These are phyloP conservation scores for Aphodius granarius DNA, from an alignment of 2,888 invertebrate genomes.

Conservation along the genomic window DNA sequence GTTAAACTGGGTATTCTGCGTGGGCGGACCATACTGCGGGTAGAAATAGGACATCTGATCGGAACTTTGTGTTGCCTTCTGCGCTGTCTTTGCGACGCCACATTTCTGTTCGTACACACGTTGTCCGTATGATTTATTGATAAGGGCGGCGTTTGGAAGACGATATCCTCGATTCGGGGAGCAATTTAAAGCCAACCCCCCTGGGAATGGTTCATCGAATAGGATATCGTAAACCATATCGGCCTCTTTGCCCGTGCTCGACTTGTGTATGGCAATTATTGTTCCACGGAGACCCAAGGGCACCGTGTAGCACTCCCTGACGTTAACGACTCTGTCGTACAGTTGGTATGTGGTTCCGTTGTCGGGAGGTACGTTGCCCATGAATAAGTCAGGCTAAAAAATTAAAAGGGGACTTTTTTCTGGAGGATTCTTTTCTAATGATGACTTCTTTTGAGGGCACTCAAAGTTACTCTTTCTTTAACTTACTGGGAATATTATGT, in stretches of 20 bases:
- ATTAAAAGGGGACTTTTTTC: conserved; percentile 14
- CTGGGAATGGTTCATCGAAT: conserved; percentile 77
- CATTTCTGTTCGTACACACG: conserved; percentile 37
- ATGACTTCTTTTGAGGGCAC: not conserved
- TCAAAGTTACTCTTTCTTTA: not conserved
- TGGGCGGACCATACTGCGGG: not conserved
- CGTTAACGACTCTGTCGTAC: conserved; percentile 84
- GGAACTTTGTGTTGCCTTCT: not conserved
- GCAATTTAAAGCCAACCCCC: conserved; percentile 62
- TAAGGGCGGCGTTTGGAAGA: conserved; percentile 57
- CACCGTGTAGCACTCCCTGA: conserved; percentile 72
- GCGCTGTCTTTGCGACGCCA: not conserved
- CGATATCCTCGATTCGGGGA: conserved; percentile 57
- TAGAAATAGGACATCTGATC: not conserved
- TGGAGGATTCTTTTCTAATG: not conserved
- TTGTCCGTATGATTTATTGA: conserved; percentile 64
- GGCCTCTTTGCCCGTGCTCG: conserved; percentile 37
- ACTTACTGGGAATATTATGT: not conserved
- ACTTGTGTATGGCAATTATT: conserved; percentile 68
- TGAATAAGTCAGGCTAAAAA: conserved; percentile 52
- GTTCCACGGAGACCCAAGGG: conserved; percentile 85
- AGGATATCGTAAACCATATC: conserved; percentile 75
- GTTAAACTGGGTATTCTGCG: not conserved
- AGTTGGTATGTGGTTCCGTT: conserved; percentile 65
- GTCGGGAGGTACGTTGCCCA: conserved; percentile 66